A percentile compares a stretch with the other conserved stretches of the same genome.
phyloP scores from a whole-genome alignment of 2,888 invertebrate species.

The Abrostola tripartita region DNA sequence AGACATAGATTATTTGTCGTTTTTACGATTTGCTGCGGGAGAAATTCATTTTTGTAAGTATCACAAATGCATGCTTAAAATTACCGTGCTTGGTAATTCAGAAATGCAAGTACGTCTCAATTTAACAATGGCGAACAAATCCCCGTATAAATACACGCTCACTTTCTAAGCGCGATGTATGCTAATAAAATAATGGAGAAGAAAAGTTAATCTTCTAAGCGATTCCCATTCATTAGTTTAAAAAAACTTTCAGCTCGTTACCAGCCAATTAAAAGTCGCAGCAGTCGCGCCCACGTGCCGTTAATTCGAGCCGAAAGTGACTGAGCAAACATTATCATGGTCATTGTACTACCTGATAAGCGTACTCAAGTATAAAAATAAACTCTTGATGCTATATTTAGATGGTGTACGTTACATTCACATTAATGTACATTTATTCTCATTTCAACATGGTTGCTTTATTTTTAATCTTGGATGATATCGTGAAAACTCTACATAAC shows the following conservation, averaged over 20 bases:
- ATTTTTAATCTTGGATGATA: too few relatives aligned
- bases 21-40: constrained; percentile 67
- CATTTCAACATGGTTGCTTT: not conserved
- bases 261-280: constrained; percentile 78
- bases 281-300: constrained; percentile 62
- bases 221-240: constrained; percentile 79
- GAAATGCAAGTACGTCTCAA: constrained; percentile 15
- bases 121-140: constrained; percentile 53
- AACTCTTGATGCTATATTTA: not conserved
- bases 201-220: constrained; percentile 68
- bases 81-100: constrained; percentile 33
- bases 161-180: constrained; percentile 74
- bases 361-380: constrained; percentile 10
- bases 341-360: constrained; percentile 27
- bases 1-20: constrained; percentile 75
- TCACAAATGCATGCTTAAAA: constrained; percentile 33
- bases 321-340: constrained; percentile 55
- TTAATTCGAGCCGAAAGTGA: constrained; percentile 80
- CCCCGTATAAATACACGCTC: constrained; percentile 61
- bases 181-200: constrained; percentile 71
- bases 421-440: too few relatives aligned
- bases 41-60: constrained; percentile 62
- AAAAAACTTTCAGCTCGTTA: constrained; percentile 80
- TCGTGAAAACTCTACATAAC: too few relatives aligned
- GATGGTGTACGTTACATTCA: too few relatives aligned